These are phyloP conservation scores for Paraescarpia echinospica DNA, from an alignment of 1,140 invertebrate genomes.

Conservation along the genomic window DNA sequence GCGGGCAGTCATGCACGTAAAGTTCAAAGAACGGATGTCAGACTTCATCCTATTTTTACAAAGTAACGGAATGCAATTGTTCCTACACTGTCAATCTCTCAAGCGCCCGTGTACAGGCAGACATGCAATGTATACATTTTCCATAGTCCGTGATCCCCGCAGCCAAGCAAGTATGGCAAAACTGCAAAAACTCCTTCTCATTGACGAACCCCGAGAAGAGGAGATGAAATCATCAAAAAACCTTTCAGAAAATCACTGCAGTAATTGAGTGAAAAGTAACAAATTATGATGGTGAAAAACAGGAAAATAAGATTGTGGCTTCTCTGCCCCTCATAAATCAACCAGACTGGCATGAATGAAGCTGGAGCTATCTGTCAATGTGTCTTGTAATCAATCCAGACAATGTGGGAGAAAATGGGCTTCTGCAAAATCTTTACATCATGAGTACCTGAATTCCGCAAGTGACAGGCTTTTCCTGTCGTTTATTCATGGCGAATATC, in stretches of 20 bases:
- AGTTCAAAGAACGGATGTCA: neutral
- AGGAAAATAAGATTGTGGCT: neutral
- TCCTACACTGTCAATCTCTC: too few species aligned
- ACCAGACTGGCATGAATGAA: neutral
- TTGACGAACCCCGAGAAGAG: neutral
- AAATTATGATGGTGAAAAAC: neutral
- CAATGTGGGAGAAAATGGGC: neutral
- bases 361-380: neutral
- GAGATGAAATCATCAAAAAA: neutral
- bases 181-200: neutral
- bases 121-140: too few species aligned
- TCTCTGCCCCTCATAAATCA: neutral
- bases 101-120: too few species aligned
- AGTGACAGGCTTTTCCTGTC: constrained; percentile 3
- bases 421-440: neutral
- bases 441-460: neutral
- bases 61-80: neutral
- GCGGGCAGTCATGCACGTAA: neutral
- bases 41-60: neutral
- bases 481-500: neutral
- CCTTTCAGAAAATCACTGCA: constrained; percentile 5
- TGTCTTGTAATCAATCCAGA: neutral
- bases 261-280: neutral
- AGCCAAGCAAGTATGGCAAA: neutral
- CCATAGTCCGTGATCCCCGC: too few species aligned